phyloP scores from a whole-genome alignment of 2,888 invertebrate genomes.

The Leucophenga maculata region DNA sequence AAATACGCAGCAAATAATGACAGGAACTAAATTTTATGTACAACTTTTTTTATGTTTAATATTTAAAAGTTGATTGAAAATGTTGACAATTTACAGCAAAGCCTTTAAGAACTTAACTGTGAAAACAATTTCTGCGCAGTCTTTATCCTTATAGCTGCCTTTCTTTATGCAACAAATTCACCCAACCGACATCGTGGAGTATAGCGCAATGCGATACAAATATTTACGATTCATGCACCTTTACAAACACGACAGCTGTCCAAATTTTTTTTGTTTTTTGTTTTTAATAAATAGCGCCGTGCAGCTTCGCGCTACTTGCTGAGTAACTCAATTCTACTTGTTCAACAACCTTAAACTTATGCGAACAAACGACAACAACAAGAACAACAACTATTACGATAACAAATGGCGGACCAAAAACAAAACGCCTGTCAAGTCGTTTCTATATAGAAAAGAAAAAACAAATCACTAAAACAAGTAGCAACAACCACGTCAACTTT shows the following conservation, averaged over 20 bases:
- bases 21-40: not conserved
- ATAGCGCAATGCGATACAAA: not conserved
- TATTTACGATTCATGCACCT: conserved; percentile 26
- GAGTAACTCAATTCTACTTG: not conserved
- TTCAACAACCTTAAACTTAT: not conserved
- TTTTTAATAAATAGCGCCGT: conserved; percentile 21
- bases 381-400: not conserved
- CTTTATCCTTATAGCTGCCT: not conserved
- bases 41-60: not conserved
- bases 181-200: too few relatives aligned
- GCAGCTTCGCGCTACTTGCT: not conserved
- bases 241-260: conserved; percentile 28
- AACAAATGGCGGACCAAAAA: conserved; percentile 10
- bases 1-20: not conserved
- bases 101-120: not conserved
- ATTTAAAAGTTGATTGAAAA: too few relatives aligned
- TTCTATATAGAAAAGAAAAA: not conserved
- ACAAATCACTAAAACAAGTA: not conserved
- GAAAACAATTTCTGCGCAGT: not conserved
- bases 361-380: not conserved
- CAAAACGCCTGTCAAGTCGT: conserved; percentile 5
- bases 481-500: conserved; percentile 19
- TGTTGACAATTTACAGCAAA: not conserved
- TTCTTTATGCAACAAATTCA: too few relatives aligned
- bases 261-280: too few relatives aligned